phyloP scores from a whole-genome alignment of 2,797 vertebrate species.

The Phrynocephalus forsythii region DNA sequence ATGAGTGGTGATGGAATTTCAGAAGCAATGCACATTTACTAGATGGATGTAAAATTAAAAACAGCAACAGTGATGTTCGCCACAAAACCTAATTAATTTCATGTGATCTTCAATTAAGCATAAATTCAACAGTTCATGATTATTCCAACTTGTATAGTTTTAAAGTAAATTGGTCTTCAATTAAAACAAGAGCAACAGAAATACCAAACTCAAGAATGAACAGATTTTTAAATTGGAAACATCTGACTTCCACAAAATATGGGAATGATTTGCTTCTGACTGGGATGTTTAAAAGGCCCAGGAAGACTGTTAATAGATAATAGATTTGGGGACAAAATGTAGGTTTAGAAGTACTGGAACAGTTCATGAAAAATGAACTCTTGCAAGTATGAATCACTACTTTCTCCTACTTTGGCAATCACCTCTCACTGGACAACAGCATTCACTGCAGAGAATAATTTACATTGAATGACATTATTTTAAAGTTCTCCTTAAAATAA shows the following conservation, averaged over 20 bases:
- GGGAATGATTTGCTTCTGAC: conserved; percentile 71
- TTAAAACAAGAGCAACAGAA: conserved; percentile 66
- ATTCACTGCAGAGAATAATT: conserved; percentile 57
- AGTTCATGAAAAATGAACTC: conserved; percentile 42
- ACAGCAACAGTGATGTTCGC: conserved; percentile 74
- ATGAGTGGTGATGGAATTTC: conserved; percentile 64
- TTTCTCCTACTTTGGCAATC: conserved; percentile 52
- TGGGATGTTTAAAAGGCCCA: conserved; percentile 67
- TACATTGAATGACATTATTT: conserved; percentile 35
- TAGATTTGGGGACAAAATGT: rapidly evolving
- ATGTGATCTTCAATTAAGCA: conserved; percentile 76
- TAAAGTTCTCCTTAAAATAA: conserved; percentile 60
- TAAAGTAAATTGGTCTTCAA: conserved; percentile 70
- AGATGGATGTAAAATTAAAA: conserved; percentile 74
- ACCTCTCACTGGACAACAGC: conserved; percentile 51
- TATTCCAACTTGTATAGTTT: conserved; percentile 58
- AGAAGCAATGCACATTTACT: conserved; percentile 73
- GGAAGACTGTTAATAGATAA: conserved; percentile 51
- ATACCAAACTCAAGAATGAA: conserved; percentile 61
- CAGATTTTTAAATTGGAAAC: conserved; percentile 61
- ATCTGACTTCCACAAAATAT: conserved; percentile 58
- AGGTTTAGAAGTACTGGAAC: conserved; percentile 30
- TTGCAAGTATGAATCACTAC: conserved; percentile 43
- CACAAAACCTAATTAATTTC: conserved; percentile 73
- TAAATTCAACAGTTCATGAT: conserved; percentile 68